Percentiles rank a stretch among this genome's conserved stretches.
Evolutionary conservation across 1,140 invertebrate genomes (phyloP).

Genomic region (Bombus consobrinus): DNA sequence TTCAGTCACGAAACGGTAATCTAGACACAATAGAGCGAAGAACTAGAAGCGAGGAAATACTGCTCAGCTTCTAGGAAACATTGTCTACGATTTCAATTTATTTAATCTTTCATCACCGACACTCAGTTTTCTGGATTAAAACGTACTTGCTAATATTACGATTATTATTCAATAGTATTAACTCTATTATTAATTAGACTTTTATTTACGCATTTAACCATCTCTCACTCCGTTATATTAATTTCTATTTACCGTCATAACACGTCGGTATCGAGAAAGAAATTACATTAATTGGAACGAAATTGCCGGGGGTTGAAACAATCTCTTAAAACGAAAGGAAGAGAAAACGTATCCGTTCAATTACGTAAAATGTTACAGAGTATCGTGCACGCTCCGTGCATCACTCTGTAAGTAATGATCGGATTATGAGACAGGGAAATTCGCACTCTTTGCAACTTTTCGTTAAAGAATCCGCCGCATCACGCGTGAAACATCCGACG

Average conservation of each 20-base stretch:
- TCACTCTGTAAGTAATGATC: not conserved
- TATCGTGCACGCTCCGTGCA: not conserved
- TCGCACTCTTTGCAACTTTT: not conserved
- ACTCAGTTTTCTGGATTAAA: not conserved
- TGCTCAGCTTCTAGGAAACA: not conserved
- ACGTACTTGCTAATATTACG: not conserved
- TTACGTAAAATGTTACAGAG: not conserved
- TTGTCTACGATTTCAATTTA: not conserved
- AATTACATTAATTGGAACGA: not conserved
- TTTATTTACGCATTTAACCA: too few species aligned
- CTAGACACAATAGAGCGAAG: not conserved
- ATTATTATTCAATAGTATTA: not conserved
- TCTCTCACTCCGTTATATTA: too few species aligned
- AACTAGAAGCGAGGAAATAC: not conserved
- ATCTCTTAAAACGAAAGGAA: not conserved
- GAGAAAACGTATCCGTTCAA: not conserved
- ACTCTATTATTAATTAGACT: not conserved
- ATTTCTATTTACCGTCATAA: too few species aligned
- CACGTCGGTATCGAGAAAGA: too few species aligned
- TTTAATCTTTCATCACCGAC: not conserved
- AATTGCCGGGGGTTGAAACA: not conserved
- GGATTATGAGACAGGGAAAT: too few species aligned
- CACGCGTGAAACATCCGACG: too few species aligned
- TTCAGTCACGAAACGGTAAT: conserved; percentile 16
- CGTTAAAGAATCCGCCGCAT: not conserved